Conservation (phyloP, 2,113 vertebrate genomes). For the Orthonyx spaldingii region DNA sequence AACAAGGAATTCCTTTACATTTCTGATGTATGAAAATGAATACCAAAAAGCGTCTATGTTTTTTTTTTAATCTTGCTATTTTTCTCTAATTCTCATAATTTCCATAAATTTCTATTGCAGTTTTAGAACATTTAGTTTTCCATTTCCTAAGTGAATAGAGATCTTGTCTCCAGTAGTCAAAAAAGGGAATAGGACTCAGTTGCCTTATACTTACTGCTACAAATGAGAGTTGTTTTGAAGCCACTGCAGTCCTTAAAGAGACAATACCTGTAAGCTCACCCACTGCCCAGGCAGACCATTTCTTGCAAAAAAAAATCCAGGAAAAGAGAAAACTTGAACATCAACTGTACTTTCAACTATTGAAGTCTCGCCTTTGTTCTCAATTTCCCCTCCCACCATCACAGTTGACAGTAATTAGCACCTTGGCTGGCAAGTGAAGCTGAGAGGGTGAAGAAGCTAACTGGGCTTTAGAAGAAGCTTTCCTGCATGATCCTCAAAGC, state of each 20-base stretch:
- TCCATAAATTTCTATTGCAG: background rate
- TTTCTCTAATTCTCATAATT: background rate
- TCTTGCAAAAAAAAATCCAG: background rate
- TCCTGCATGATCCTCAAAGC: background rate
- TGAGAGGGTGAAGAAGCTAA: background rate
- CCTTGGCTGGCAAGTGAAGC: background rate
- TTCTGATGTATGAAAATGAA: conserved; percentile 15
- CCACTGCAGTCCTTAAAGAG: background rate
- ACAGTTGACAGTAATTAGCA: conserved; percentile 25
- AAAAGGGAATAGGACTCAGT: background rate
- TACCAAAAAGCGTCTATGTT: background rate
- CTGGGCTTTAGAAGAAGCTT: background rate
- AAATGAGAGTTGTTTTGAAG: background rate
- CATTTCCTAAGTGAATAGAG: background rate
- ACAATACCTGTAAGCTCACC: background rate
- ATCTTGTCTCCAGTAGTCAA: background rate
- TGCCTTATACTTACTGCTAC: background rate
- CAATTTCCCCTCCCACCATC: background rate
- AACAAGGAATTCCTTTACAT: background rate
- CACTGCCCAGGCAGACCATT: background rate
- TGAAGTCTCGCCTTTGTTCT: conserved; percentile 30
- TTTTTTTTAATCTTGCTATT: background rate
- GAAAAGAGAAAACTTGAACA: background rate
- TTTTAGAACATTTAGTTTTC: background rate
- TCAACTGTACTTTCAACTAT: background rate